A percentile compares a stretch with the other conserved stretches of the same genome.
Evolutionary conservation across 2,797 vertebrate genomes (phyloP).

Genomic region (Ptychadena robeensis): DNA sequence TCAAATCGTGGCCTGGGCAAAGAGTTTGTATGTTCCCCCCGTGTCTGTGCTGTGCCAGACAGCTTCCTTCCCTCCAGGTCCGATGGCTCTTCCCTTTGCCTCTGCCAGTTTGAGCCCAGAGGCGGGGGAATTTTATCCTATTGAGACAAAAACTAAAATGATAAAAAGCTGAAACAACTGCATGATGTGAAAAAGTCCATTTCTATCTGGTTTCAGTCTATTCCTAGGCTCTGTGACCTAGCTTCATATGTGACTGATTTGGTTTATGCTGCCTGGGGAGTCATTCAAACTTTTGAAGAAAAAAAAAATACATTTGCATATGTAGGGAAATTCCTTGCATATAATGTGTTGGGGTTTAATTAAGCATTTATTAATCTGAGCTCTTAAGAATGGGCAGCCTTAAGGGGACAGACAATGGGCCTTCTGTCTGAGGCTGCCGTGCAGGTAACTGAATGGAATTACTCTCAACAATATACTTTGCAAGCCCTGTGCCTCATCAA

Average conservation of each 20-base stretch:
- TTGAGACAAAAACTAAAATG: background rate
- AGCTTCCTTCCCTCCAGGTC: no score
- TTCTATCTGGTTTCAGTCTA: background rate
- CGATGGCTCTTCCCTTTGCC: no score
- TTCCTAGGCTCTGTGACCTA: background rate
- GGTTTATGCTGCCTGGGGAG: background rate
- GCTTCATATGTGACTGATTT: background rate
- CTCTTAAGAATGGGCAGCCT: conserved; percentile 47
- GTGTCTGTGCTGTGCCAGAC: no score
- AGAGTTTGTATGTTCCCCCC: no score
- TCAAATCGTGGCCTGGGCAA: no score
- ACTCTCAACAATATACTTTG: conserved; percentile 35
- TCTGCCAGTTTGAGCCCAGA: no score
- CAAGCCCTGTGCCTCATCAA: conserved; percentile 42
- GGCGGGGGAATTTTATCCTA: background rate
- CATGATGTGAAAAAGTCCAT: background rate
- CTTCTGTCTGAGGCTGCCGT: conserved; percentile 44
- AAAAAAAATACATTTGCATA: conserved; percentile 13
- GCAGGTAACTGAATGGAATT: conserved; percentile 28
- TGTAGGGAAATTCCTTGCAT: conserved; percentile 51
- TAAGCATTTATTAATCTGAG: conserved; percentile 58
- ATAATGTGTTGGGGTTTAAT: conserved; percentile 58
- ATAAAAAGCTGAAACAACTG: background rate
- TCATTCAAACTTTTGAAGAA: background rate
- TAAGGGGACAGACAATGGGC: conserved; percentile 45